phyloP scores from a whole-genome alignment of 2,113 vertebrate genomes.

The Ramphastos sulfuratus region DNA sequence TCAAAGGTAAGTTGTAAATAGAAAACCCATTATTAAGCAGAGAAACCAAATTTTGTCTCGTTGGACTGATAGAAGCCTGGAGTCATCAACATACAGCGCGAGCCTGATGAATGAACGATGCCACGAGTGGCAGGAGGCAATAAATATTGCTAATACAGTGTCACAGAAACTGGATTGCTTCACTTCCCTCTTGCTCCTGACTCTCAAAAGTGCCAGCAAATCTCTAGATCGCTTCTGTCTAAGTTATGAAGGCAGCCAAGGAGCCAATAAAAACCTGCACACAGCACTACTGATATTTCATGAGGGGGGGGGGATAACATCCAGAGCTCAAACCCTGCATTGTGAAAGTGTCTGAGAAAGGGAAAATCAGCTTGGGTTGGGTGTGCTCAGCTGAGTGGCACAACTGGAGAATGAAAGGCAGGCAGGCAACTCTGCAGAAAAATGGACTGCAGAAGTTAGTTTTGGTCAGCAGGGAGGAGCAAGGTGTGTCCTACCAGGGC shows the following conservation, averaged over 20 bases:
- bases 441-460: neutral
- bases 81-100: neutral
- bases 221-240: neutral
- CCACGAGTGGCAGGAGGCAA: neutral
- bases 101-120: neutral
- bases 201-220: neutral
- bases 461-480: neutral
- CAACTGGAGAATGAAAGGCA: neutral
- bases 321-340: neutral
- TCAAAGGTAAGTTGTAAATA: constrained; percentile 12
- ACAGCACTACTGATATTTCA: neutral
- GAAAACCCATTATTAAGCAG: constrained; percentile 14
- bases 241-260: neutral
- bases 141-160: constrained; percentile 32
- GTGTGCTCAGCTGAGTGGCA: neutral
- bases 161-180: constrained; percentile 24
- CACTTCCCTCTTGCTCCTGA: neutral
- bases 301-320: neutral
- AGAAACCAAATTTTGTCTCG: neutral
- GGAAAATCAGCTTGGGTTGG: neutral
- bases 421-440: neutral
- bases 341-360: neutral
- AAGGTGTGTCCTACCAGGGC: neutral
- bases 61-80: neutral
- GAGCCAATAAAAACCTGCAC: neutral